Conservation (phyloP, 2,797 vertebrate species). For the Nyctibius grandis region DNA sequence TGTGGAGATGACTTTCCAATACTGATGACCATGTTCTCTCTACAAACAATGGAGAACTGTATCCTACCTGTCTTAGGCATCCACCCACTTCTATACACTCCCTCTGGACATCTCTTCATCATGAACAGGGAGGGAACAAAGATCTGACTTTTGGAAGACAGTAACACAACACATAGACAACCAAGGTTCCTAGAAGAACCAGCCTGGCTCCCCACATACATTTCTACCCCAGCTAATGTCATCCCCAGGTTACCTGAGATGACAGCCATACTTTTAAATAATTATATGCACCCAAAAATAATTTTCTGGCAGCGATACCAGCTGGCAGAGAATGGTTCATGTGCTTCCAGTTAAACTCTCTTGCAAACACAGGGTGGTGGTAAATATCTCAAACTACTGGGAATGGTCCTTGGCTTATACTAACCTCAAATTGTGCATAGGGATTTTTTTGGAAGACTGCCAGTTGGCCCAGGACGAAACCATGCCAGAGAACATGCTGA, state of each 20-base stretch:
- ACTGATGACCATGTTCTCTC: not conserved
- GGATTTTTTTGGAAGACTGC: not conserved
- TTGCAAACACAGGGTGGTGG: not conserved
- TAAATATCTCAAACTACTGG: not conserved
- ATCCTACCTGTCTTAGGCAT: not conserved
- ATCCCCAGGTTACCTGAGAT: not conserved
- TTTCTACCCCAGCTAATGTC: not conserved
- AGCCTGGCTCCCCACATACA: not conserved
- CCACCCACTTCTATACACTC: not conserved
- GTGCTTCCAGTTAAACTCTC: not conserved
- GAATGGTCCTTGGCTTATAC: not conserved
- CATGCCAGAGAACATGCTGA: not conserved
- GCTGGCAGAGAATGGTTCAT: not conserved
- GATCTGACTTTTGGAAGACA: not conserved
- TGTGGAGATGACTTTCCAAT: not conserved
- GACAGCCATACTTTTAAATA: not conserved
- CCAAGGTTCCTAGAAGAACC: not conserved
- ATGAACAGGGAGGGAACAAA: not conserved
- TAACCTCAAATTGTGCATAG: not conserved
- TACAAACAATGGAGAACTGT: not conserved
- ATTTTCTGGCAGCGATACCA: not conserved
- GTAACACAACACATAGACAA: not conserved
- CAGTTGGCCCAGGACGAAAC: not conserved
- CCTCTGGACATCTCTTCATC: not conserved
- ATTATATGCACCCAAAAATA: not conserved